phyloP scores from a whole-genome alignment of 2,888 invertebrate genomes.

The Aporophyla lueneburgensis region DNA sequence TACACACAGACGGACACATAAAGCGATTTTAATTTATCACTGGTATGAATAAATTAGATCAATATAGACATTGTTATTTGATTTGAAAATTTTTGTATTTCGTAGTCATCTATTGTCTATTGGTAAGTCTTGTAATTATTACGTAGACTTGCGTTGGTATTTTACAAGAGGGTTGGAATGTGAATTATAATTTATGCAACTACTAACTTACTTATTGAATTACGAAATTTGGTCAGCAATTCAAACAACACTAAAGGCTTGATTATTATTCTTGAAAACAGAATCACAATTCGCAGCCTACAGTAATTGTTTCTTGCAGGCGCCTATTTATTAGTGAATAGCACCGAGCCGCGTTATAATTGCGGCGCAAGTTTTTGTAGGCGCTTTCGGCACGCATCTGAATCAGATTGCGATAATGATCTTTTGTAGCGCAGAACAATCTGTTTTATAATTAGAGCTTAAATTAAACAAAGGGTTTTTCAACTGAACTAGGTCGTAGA shows the following conservation, averaged over 20 bases:
- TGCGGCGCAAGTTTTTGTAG: slow-evolving; percentile 60
- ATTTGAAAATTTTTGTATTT: no score
- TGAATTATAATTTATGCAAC: not conserved
- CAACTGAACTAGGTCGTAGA: not conserved
- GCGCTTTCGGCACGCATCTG: slow-evolving; percentile 50
- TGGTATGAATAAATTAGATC: not conserved
- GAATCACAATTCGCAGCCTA: slow-evolving; percentile 37
- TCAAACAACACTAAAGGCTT: slow-evolving; percentile 31
- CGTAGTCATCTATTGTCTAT: no score
- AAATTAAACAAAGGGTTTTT: slow-evolving; percentile 20
- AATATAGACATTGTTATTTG: no score
- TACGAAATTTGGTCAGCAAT: slow-evolving; percentile 13
- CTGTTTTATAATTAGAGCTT: slow-evolving; percentile 30
- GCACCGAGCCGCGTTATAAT: slow-evolving; percentile 47
- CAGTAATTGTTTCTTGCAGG: slow-evolving; percentile 47
- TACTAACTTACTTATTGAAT: slow-evolving; percentile 6
- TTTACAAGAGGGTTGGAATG: not conserved
- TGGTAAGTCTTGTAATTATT: no score
- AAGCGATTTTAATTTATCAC: not conserved
- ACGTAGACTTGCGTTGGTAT: not conserved
- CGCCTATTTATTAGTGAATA: slow-evolving; percentile 60
- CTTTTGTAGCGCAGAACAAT: slow-evolving; percentile 26
- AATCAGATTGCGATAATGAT: slow-evolving; percentile 52
- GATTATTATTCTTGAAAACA: slow-evolving; percentile 46
- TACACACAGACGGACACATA: not conserved